Evolutionary conservation across 2,888 invertebrate species (phyloP).

Genomic region (Phania funesta): DNA sequence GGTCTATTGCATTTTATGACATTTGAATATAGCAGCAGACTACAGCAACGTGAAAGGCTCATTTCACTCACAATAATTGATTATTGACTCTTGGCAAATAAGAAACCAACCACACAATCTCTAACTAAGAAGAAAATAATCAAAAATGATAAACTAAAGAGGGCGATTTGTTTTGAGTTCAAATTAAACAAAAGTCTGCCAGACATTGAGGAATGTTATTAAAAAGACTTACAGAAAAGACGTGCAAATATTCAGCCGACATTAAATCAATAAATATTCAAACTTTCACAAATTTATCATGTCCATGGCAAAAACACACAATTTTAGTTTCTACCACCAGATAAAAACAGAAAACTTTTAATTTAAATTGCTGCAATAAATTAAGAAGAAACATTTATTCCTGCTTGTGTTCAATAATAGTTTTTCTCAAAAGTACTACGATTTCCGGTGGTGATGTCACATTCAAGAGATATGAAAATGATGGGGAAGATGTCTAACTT

Average conservation of each 20-base stretch:
- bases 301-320: neutral
- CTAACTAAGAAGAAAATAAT: slow-evolving; percentile 2
- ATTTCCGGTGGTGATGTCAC: slow-evolving; percentile 52
- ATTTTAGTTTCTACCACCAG: neutral
- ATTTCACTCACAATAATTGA: slow-evolving; percentile 57
- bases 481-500: neutral
- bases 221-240: slow-evolving; percentile 9
- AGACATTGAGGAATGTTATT: slow-evolving; percentile 57
- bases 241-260: slow-evolving; percentile 11
- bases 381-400: slow-evolving; percentile 3
- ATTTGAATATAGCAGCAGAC: slow-evolving; percentile 1
- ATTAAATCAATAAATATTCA: slow-evolving; percentile 24
- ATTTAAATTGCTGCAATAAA: slow-evolving; percentile 41
- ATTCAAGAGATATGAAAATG: neutral
- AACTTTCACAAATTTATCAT: slow-evolving; percentile 1
- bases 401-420: neutral
- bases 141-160: slow-evolving; percentile 20
- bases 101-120: slow-evolving; percentile 13
- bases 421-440: slow-evolving; percentile 27
- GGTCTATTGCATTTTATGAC: neutral
- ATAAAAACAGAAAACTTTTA: neutral
- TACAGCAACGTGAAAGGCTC: slow-evolving; percentile 19
- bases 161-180: slow-evolving; percentile 46
- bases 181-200: slow-evolving; percentile 54
- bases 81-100: slow-evolving; percentile 57